Evolutionary conservation across 2,797 vertebrate genomes (phyloP).

Genomic region (Coccyzus lansbergi): DNA sequence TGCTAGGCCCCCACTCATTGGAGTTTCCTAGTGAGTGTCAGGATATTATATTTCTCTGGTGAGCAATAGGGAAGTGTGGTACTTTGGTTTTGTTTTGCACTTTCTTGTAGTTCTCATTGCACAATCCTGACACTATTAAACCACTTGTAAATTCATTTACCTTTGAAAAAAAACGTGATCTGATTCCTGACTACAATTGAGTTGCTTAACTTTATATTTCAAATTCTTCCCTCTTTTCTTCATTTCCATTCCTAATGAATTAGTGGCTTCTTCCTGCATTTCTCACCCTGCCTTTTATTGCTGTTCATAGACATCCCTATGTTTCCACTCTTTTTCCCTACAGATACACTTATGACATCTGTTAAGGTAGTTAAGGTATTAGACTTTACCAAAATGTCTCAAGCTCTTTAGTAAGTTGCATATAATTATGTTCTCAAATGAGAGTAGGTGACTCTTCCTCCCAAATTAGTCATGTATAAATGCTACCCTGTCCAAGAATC

Average conservation of each 20-base stretch:
- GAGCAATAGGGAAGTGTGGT: background rate
- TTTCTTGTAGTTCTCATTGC: accelerated
- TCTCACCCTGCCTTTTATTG: accelerated
- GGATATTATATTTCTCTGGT: background rate
- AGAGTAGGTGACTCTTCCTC: background rate
- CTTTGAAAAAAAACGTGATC: background rate
- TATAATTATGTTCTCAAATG: background rate
- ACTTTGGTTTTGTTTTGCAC: background rate
- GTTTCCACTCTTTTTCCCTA: background rate
- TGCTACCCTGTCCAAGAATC: background rate
- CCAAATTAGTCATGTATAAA: background rate
- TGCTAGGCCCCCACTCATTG: background rate
- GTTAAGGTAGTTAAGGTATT: background rate
- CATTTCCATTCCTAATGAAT: background rate
- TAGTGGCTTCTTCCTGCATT: background rate
- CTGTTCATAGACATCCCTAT: background rate
- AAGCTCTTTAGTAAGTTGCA: background rate
- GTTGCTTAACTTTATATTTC: background rate
- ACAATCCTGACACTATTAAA: background rate
- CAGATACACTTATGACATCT: background rate
- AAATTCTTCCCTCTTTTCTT: background rate
- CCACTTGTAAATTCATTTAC: background rate
- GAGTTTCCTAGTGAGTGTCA: background rate
- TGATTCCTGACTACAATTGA: background rate
- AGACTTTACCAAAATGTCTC: background rate